Percentiles rank a stretch among this genome's conserved stretches.
These are phyloP conservation scores for Pseudolaguvia tuberculata DNA, from an alignment of 2,113 vertebrate genomes.

Conservation along the genomic window DNA sequence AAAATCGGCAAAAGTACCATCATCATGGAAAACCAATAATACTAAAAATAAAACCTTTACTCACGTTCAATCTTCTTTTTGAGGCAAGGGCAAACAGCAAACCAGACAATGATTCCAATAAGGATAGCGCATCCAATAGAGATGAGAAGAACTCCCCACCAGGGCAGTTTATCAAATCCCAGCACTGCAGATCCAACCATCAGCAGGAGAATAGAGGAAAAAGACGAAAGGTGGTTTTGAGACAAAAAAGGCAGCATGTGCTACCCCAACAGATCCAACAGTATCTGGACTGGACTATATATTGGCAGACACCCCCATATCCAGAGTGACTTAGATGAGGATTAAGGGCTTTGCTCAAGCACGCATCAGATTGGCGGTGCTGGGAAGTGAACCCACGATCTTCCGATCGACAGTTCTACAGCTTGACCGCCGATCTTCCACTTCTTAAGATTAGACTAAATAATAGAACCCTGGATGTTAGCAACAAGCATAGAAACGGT, in stretches of 20 bases:
- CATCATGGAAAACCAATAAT: not conserved
- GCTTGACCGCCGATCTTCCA: no score
- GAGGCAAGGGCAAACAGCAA: slow-evolving; percentile 89
- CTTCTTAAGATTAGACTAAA: not conserved
- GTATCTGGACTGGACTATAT: slow-evolving; percentile 1
- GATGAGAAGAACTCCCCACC: slow-evolving; percentile 87
- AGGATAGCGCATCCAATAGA: slow-evolving; percentile 78
- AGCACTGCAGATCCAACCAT: slow-evolving; percentile 76
- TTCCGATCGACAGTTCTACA: no score
- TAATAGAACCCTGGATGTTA: slow-evolving; percentile 18
- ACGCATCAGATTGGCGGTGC: no score
- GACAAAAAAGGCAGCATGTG: slow-evolving; percentile 57
- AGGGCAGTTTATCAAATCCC: slow-evolving; percentile 84
- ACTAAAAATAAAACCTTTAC: slow-evolving; percentile 53
- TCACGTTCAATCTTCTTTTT: slow-evolving; percentile 96
- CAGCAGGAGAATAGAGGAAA: slow-evolving; percentile 55
- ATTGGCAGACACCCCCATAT: no score
- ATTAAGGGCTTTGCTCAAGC: no score
- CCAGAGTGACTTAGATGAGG: no score
- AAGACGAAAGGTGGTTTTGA: slow-evolving; percentile 53
- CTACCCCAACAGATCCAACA: slow-evolving; percentile 47
- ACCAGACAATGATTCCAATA: slow-evolving; percentile 88
- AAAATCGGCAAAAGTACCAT: not conserved
- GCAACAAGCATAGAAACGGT: not conserved
- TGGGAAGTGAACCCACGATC: no score